Conservation (phyloP, 2,797 vertebrate species). For the Squalus acanthias region DNA sequence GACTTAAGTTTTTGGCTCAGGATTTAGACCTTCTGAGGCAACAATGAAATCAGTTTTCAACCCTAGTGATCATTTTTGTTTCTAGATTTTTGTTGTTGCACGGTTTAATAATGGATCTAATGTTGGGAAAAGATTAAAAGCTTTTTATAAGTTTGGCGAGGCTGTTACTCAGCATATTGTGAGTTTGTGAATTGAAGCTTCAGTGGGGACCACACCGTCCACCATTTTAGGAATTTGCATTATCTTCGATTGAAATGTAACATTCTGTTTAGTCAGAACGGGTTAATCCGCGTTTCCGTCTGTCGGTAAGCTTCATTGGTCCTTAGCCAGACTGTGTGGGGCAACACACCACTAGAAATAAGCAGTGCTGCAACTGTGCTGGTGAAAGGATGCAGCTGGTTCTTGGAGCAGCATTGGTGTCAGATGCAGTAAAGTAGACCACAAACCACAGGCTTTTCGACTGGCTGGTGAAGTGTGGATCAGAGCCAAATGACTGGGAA, state of each 20-base stretch:
- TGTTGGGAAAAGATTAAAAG: neutral
- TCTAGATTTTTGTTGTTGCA: neutral
- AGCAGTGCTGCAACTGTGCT: neutral
- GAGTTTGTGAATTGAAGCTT: neutral
- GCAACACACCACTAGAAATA: neutral
- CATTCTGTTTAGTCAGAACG: neutral
- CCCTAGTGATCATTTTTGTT: neutral
- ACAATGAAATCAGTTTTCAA: neutral
- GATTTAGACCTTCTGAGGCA: neutral
- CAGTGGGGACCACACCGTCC: neutral
- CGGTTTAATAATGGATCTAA: neutral
- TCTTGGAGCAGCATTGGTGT: neutral
- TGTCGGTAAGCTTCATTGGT: constrained; percentile 8
- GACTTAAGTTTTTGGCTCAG: neutral
- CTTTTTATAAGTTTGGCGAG: neutral
- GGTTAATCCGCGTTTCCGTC: neutral
- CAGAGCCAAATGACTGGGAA: constrained; percentile 15
- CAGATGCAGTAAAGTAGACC: neutral
- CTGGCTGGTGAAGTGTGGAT: neutral
- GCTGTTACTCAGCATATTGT: neutral
- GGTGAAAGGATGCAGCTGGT: constrained; percentile 31
- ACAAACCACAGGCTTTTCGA: neutral
- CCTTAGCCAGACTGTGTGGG: neutral
- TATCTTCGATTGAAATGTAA: neutral
- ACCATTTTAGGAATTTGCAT: neutral